Evolutionary conservation across 1,140 invertebrate species (phyloP).

Genomic region (Trissolcus basalis): DNA sequence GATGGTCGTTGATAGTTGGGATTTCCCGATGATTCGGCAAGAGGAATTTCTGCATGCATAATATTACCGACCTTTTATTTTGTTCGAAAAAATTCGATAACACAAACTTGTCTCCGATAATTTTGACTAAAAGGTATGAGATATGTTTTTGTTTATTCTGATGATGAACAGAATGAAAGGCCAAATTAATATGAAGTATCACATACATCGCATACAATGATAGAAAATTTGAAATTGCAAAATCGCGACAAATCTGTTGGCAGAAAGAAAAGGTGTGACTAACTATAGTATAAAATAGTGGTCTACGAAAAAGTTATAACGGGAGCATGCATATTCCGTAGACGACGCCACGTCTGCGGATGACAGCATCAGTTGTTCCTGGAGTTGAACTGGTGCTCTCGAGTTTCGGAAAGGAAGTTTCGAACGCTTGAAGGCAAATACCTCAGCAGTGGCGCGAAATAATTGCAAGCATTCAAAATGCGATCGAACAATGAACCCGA

Average conservation of each 20-base stretch:
- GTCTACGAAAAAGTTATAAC: constrained; percentile 19
- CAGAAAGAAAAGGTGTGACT: not conserved
- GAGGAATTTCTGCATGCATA: too few species aligned
- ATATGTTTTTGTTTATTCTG: too few species aligned
- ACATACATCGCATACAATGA: not conserved
- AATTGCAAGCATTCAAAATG: constrained; percentile 26
- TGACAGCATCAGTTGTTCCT: constrained; percentile 63
- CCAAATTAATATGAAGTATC: too few species aligned
- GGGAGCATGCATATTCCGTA: constrained; percentile 44
- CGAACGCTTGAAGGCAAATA: constrained; percentile 24
- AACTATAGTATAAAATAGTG: constrained; percentile 17
- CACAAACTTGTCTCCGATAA: too few species aligned
- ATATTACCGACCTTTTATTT: too few species aligned
- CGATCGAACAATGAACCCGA: constrained; percentile 29
- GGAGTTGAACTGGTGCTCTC: constrained; percentile 55
- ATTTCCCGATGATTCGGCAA: too few species aligned
- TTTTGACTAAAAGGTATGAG: too few species aligned
- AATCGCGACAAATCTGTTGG: too few species aligned
- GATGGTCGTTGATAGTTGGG: too few species aligned
- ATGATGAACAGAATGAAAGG: too few species aligned
- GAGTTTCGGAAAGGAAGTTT: constrained; percentile 25
- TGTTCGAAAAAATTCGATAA: too few species aligned
- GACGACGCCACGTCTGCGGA: constrained; percentile 48
- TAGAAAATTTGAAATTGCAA: not conserved
- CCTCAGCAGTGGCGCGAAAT: constrained; percentile 14